Evolutionary conservation across 2,797 vertebrate genomes (phyloP), one percentile per base, ranked within the genome.

Genomic region (Morus bassanus): DNA sequence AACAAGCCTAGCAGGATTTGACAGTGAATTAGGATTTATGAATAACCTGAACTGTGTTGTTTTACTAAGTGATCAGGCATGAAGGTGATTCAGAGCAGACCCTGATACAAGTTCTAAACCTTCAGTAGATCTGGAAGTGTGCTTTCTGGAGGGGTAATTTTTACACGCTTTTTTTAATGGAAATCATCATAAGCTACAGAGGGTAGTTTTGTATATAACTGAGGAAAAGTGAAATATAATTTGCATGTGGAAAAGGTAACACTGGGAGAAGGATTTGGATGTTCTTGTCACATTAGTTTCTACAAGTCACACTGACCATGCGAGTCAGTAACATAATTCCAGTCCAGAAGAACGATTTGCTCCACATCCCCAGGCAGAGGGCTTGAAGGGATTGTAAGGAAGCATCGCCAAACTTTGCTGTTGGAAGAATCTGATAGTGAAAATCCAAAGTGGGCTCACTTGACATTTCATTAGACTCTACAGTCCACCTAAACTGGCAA

Each of bases 21-120:
- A 53, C 8, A 31, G 27, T 68, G 43, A 68, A 69, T 92, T 57
- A 69, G 63, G 75, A 92, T 94, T 97, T 93, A 87, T 88, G 43
- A 96, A 89, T 57, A 95, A 59, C 28, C 25, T 65, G 46, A 83
- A 80, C 18, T 68, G 18, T 48, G 13, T 57, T 54, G 12, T 51
- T 82, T 93, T 88, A 48, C 53, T 88, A 79, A 96, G 85, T 88
- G 72, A 85, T 91, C 57, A 92, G 35, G 35, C 23, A 4, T 69
- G 73, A 95, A 92, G 79, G 45, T 91, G 60, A 91, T 80, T 94
- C 75, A 65, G 57, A 60, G 35, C 59, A 81, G 83, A 85, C 67
- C 3, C 33, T 74, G 43, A 27, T 8, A 45, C 21, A 25, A 72
- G 25, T 91, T 93, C 48, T 92, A 83, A 93, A 78, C 17, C 57